These are phyloP conservation scores for Cheumatopsyche charites DNA, from an alignment of 1,140 invertebrate species.

Conservation along the genomic window DNA sequence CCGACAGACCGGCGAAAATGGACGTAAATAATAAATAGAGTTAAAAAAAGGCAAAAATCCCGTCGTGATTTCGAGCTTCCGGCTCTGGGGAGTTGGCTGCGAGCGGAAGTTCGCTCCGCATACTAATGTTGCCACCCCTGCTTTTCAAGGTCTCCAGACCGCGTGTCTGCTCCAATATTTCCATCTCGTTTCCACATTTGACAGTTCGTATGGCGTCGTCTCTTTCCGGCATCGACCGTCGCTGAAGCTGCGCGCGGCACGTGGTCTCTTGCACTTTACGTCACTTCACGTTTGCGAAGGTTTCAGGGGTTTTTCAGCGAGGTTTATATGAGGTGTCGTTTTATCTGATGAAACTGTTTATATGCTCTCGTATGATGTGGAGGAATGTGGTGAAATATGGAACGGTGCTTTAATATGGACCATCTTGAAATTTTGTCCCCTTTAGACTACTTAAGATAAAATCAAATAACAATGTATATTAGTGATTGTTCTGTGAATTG, in stretches of 20 bases:
- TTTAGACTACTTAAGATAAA: too few species aligned
- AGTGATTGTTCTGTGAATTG: too few species aligned
- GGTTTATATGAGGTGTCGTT: too few species aligned
- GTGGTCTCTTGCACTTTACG: constrained; percentile 4
- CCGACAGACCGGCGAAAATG: not conserved
- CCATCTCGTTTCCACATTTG: not conserved
- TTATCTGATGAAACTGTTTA: too few species aligned
- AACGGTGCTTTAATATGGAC: too few species aligned
- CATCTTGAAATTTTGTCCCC: too few species aligned
- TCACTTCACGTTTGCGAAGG: not conserved
- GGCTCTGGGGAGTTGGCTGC: not conserved
- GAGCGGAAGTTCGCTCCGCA: constrained; percentile 22
- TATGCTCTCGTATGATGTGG: too few species aligned
- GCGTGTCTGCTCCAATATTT: constrained; percentile 35
- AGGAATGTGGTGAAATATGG: too few species aligned
- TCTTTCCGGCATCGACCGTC: not conserved
- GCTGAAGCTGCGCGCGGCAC: not conserved
- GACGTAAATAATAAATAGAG: constrained; percentile 23
- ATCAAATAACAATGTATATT: too few species aligned
- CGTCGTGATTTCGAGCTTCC: not conserved
- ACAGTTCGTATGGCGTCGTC: not conserved
- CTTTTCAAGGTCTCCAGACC: constrained; percentile 44
- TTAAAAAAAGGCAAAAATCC: constrained; percentile 5
- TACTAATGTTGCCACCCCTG: constrained; percentile 14
- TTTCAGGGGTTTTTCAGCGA: too few species aligned